phyloP scores from a whole-genome alignment of 2,797 vertebrate genomes.

The Alosa sapidissima region DNA sequence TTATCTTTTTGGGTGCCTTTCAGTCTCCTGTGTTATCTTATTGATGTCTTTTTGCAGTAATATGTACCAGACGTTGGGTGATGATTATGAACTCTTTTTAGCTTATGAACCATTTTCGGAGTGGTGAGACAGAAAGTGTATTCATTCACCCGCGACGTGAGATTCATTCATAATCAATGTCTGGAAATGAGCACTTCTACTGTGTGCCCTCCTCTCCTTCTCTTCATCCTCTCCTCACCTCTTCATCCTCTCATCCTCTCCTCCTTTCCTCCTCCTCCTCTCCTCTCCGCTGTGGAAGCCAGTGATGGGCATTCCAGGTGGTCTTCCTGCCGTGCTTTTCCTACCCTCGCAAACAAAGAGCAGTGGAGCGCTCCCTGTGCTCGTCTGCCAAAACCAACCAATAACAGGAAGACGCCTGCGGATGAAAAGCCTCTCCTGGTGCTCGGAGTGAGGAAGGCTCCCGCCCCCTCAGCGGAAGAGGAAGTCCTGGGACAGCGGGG shows the following conservation, averaged over 20 bases:
- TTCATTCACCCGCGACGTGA: background rate
- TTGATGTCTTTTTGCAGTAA: too few relatives aligned
- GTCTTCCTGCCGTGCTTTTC: slow-evolving; percentile 8
- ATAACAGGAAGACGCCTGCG: slow-evolving; percentile 16
- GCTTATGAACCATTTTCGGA: background rate
- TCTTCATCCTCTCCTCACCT: background rate
- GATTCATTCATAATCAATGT: background rate
- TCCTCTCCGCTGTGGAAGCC: background rate
- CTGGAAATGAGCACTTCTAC: background rate
- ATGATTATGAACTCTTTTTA: background rate
- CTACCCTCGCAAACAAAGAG: background rate
- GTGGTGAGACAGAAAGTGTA: background rate
- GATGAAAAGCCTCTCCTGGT: slow-evolving; percentile 22
- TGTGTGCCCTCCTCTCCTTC: background rate
- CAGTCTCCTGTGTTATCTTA: background rate
- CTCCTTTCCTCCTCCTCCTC: background rate
- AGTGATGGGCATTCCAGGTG: slow-evolving; percentile 17
- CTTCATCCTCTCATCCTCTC: background rate
- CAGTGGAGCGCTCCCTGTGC: background rate
- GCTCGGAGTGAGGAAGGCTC: background rate
- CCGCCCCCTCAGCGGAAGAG: slow-evolving; percentile 16
- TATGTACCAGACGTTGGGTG: background rate
- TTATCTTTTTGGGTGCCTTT: background rate
- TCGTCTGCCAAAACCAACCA: slow-evolving; percentile 20
- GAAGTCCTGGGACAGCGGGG: slow-evolving; percentile 15